Percentiles rank a stretch among this genome's conserved stretches.
These are phyloP conservation scores for Hirtodrosophila alboralis DNA, from an alignment of 2,888 invertebrate genomes.

Conservation along the genomic window DNA sequence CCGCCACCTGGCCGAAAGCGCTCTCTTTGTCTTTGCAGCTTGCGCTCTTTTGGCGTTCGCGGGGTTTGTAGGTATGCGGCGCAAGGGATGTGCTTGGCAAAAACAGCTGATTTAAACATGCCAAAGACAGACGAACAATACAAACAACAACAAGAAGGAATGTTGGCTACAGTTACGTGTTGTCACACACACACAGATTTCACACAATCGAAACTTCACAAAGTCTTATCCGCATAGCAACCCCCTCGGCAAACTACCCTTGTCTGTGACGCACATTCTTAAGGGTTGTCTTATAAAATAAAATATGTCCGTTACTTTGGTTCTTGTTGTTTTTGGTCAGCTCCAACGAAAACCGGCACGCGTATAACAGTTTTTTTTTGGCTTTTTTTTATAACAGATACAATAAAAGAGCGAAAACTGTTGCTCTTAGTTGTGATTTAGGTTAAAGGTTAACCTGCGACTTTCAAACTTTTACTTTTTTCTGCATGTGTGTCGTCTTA, in stretches of 20 bases:
- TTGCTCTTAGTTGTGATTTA: slow-evolving; percentile 72
- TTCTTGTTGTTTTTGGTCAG: slow-evolving; percentile 22
- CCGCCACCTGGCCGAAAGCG: slow-evolving; percentile 28
- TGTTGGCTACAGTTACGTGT: slow-evolving; percentile 40
- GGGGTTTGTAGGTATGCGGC: slow-evolving; percentile 44
- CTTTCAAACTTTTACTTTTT: slow-evolving; percentile 71
- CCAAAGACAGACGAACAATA: slow-evolving; percentile 15
- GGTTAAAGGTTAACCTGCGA: slow-evolving; percentile 71
- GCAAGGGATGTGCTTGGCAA: slow-evolving; percentile 48
- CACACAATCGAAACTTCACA: slow-evolving; percentile 33
- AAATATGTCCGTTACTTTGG: slow-evolving; percentile 19
- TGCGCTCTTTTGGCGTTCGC: slow-evolving; percentile 9
- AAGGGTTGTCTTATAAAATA: slow-evolving; percentile 53
- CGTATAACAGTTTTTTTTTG: slow-evolving; percentile 37
- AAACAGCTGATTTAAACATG: slow-evolving; percentile 61
- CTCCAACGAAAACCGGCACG: slow-evolving; percentile 52
- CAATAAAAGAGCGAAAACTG: slow-evolving; percentile 59
- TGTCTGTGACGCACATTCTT: slow-evolving; percentile 51
- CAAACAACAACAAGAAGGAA: slow-evolving; percentile 16
- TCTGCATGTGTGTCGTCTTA: slow-evolving; percentile 19
- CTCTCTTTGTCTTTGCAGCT: slow-evolving; percentile 33
- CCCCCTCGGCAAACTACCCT: slow-evolving; percentile 50
- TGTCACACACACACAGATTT: slow-evolving; percentile 42
- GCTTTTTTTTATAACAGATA: slow-evolving; percentile 46
- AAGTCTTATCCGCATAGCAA: slow-evolving; percentile 39